Evolutionary conservation across 2,113 vertebrate species (phyloP).

Genomic region (Phainopepla nitens): DNA sequence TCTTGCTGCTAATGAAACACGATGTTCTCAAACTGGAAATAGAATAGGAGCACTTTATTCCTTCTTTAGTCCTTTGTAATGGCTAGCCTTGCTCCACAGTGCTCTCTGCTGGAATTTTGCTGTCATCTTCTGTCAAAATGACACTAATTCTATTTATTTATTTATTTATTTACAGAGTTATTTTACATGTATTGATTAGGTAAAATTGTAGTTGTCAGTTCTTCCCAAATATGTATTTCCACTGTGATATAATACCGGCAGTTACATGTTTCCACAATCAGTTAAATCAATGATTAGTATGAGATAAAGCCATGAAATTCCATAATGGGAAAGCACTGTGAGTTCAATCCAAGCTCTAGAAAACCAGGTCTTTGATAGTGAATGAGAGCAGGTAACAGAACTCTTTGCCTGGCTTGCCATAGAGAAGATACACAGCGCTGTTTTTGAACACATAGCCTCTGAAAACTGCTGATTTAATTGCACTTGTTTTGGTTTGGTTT

Average conservation of each 20-base stretch:
- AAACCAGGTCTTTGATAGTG: not conserved
- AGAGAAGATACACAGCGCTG: not conserved
- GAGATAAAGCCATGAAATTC: not conserved
- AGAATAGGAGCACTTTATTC: not conserved
- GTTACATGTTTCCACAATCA: not conserved
- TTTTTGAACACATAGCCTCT: not conserved
- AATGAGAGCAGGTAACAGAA: not conserved
- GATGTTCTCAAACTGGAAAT: not conserved
- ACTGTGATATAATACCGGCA: not conserved
- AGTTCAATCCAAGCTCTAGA: not conserved
- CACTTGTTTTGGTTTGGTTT: not conserved
- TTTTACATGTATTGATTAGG: not conserved
- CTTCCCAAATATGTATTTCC: not conserved
- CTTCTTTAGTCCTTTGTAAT: not conserved
- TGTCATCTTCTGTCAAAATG: not conserved
- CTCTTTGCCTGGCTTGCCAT: not conserved
- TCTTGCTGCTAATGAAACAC: not conserved
- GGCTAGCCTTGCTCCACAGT: not conserved
- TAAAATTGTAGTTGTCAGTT: not conserved
- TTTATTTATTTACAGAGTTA: not conserved
- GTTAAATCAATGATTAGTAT: not conserved
- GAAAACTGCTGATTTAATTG: not conserved
- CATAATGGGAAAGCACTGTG: not conserved
- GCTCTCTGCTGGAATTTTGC: conserved; percentile 57
- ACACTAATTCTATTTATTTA: not conserved